These are phyloP conservation scores for Molorchus minor DNA, from an alignment of 2,888 invertebrate species.

Conservation along the genomic window DNA sequence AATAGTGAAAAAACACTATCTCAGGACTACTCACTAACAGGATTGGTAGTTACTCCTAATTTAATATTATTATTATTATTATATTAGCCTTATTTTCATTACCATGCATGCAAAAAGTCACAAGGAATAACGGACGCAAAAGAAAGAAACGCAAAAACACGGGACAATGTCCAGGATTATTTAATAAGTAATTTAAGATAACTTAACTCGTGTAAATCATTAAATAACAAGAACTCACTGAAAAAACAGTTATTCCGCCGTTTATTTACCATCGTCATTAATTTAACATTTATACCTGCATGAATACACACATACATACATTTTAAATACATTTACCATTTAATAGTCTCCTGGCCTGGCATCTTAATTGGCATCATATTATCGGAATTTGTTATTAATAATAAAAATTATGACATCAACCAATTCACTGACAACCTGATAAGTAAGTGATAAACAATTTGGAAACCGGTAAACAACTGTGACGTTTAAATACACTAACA, in stretches of 20 bases:
- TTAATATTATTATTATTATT: no score
- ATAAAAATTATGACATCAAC: slow-evolving; percentile 16
- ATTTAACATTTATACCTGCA: no score
- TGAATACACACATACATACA: background rate
- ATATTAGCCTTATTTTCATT: no score
- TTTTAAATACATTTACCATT: background rate
- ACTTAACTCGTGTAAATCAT: no score
- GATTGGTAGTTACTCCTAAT: background rate
- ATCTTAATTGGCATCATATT: slow-evolving; percentile 3
- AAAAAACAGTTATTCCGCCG: no score
- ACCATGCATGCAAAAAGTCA: no score
- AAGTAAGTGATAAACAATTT: slow-evolving; percentile 12
- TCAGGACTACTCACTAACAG: slow-evolving; percentile 4
- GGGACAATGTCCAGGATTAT: no score
- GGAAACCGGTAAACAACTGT: background rate
- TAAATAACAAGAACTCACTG: background rate
- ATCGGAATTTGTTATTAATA: background rate
- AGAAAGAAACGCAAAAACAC: no score
- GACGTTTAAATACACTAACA: background rate
- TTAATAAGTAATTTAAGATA: no score
- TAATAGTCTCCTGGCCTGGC: background rate
- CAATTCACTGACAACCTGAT: slow-evolving; percentile 1
- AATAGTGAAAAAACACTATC: slow-evolving; percentile 26
- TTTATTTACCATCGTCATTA: no score
- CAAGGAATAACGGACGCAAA: no score